These are phyloP conservation scores for Eretmocerus hayati DNA, from an alignment of 2,888 invertebrate genomes.

Conservation along the genomic window DNA sequence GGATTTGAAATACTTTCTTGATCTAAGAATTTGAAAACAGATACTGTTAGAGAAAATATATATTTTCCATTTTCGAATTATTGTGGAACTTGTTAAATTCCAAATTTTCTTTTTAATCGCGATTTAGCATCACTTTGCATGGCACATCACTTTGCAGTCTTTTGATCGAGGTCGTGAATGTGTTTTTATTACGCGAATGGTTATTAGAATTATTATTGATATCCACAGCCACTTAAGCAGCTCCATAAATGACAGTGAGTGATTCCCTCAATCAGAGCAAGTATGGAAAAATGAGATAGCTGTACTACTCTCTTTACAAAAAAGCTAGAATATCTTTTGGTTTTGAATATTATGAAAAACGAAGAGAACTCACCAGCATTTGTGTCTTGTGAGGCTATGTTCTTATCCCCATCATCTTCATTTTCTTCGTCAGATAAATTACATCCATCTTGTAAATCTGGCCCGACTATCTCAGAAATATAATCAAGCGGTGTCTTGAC, in stretches of 20 bases:
- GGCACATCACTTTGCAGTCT: too few species aligned
- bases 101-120: background rate
- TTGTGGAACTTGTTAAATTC: background rate
- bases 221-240: too few species aligned
- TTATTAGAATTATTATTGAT: too few species aligned
- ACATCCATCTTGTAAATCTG: slow-evolving; percentile 43
- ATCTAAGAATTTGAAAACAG: too few species aligned
- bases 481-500: slow-evolving; percentile 42
- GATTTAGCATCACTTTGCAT: too few species aligned
- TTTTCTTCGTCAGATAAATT: slow-evolving; percentile 44
- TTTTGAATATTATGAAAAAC: background rate
- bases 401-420: slow-evolving; percentile 37
- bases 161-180: too few species aligned
- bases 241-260: too few species aligned
- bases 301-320: too few species aligned
- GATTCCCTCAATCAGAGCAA: too few species aligned
- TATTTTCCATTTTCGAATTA: background rate
- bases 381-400: slow-evolving; percentile 37
- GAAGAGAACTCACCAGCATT: slow-evolving; percentile 35
- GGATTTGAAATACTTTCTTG: slow-evolving; percentile 47
- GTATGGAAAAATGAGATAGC: too few species aligned
- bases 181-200: too few species aligned
- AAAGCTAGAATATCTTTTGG: too few species aligned
- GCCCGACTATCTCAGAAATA: slow-evolving; percentile 43
- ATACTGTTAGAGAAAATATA: slow-evolving; percentile 21